These are phyloP conservation scores for Drosophila atripex DNA, from an alignment of 2,888 invertebrate species.

Conservation along the genomic window DNA sequence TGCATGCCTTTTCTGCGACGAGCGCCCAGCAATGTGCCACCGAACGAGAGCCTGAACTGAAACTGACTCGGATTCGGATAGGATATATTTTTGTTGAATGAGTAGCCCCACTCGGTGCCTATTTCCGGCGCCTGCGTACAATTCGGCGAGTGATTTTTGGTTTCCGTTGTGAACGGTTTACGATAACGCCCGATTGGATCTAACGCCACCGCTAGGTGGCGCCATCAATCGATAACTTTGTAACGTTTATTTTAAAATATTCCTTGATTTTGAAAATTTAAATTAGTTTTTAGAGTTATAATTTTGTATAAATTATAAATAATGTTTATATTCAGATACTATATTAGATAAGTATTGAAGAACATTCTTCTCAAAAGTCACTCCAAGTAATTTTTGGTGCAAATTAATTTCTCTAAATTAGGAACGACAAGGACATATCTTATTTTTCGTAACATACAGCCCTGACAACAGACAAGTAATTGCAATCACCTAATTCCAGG, in stretches of 20 bases:
- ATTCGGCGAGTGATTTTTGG: conserved; percentile 39
- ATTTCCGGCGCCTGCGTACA: conserved; percentile 55
- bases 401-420: neutral
- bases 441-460: neutral
- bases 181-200: neutral
- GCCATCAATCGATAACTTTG: conserved; percentile 3
- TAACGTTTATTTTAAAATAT: neutral
- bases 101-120: conserved; percentile 68
- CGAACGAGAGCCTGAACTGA: conserved; percentile 75
- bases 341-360: no score
- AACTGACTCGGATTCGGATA: conserved; percentile 46
- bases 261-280: neutral
- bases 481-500: conserved; percentile 63
- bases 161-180: conserved; percentile 50
- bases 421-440: neutral
- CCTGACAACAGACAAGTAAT: conserved; percentile 40
- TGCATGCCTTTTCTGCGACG: conserved; percentile 60
- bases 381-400: neutral
- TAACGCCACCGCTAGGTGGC: conserved; percentile 2
- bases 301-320: no score
- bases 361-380: neutral
- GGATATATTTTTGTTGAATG: conserved; percentile 74
- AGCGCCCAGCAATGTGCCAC: conserved; percentile 73
- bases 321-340: no score
- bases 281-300: no score